These are phyloP conservation scores for Butorides virescens DNA, from an alignment of 2,113 vertebrate genomes.

Conservation along the genomic window DNA sequence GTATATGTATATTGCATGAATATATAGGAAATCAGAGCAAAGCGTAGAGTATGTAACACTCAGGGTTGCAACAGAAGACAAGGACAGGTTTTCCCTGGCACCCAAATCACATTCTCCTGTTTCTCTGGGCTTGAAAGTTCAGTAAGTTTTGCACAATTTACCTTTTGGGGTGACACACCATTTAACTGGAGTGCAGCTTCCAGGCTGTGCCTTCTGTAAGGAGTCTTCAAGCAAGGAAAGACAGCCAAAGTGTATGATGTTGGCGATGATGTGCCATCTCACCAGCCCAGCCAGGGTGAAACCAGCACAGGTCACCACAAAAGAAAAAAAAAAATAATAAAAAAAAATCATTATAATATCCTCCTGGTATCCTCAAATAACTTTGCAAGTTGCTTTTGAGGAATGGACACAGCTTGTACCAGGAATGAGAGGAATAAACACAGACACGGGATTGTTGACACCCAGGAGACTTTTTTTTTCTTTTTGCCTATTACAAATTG, in stretches of 20 bases:
- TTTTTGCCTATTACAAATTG: background rate
- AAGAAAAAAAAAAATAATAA: background rate
- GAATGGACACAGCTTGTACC: background rate
- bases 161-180: background rate
- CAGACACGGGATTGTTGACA: background rate
- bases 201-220: background rate
- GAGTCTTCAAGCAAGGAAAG: background rate
- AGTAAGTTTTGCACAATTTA: background rate
- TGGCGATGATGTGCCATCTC: accelerated
- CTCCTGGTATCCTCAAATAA: background rate
- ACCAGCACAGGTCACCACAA: background rate
- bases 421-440: background rate
- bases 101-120: background rate
- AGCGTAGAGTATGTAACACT: background rate
- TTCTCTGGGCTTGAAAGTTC: background rate
- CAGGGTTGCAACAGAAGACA: background rate
- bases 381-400: background rate
- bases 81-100: background rate
- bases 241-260: background rate
- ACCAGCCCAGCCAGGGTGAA: background rate
- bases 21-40: background rate
- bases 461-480: background rate
- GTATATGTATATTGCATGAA: background rate
- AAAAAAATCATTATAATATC: background rate
- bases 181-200: background rate